These are phyloP conservation scores for Syndactyla subalaris DNA, from an alignment of 2,797 vertebrate species.

Conservation along the genomic window DNA sequence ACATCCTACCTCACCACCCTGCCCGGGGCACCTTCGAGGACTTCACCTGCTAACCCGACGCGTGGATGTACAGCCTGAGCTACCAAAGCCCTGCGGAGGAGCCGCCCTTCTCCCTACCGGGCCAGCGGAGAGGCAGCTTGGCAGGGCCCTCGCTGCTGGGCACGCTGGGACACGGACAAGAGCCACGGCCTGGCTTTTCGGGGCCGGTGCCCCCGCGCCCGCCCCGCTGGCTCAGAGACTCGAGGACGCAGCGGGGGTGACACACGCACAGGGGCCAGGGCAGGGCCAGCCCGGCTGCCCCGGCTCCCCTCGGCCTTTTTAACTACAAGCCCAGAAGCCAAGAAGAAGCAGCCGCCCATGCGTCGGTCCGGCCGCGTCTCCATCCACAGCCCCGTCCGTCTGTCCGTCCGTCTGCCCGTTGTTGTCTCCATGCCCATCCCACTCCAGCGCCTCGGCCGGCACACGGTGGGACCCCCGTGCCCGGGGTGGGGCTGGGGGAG, in stretches of 20 bases:
- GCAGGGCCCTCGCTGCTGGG: slow-evolving; percentile 20
- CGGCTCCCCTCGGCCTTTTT: slow-evolving; percentile 55
- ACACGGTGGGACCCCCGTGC: not conserved
- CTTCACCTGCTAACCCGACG: slow-evolving; percentile 89
- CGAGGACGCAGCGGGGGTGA: slow-evolving; percentile 19
- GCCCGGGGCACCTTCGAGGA: slow-evolving; percentile 97
- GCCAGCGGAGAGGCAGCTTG: slow-evolving; percentile 21
- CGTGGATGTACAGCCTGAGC: slow-evolving; percentile 71
- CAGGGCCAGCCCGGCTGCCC: not conserved
- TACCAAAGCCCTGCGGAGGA: slow-evolving; percentile 69
- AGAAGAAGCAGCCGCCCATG: slow-evolving; percentile 58
- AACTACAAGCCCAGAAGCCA: slow-evolving; percentile 66
- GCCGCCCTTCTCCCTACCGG: slow-evolving; percentile 55
- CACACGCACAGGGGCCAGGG: slow-evolving; percentile 44
- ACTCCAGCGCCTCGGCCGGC: not conserved
- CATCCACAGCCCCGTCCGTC: slow-evolving; percentile 50
- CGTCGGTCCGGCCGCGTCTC: not conserved
- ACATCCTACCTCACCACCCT: slow-evolving; percentile 99
- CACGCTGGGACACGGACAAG: slow-evolving; percentile 27
- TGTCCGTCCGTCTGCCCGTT: not conserved
- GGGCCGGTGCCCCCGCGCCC: not conserved
- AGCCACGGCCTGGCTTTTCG: not conserved
- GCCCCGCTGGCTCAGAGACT: slow-evolving; percentile 35
- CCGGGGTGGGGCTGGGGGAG: not conserved
- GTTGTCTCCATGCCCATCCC: slow-evolving; percentile 45